These are phyloP conservation scores for Collichthys lucidus DNA, from an alignment of 2,113 vertebrate genomes.

Conservation along the genomic window DNA sequence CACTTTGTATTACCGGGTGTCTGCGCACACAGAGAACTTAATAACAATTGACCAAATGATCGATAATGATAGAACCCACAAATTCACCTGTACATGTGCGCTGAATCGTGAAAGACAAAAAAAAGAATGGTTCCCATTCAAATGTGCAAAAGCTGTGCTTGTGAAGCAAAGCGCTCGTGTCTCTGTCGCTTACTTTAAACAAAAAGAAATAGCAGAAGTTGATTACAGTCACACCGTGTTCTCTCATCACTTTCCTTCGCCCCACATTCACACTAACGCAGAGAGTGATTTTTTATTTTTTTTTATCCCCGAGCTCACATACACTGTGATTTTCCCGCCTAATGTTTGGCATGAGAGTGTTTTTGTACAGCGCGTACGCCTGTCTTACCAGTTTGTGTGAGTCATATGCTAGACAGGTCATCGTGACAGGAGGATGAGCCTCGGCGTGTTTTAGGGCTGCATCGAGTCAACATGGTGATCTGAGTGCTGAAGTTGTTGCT, in stretches of 20 bases:
- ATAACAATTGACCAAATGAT: constrained; percentile 34
- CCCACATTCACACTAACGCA: neutral
- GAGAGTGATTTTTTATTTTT: neutral
- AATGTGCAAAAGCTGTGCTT: constrained; percentile 28
- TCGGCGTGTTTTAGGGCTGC: constrained; percentile 93
- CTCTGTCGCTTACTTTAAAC: neutral
- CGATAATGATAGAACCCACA: constrained; percentile 13
- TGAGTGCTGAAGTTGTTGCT: constrained; percentile 97
- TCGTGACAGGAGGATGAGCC: constrained; percentile 78
- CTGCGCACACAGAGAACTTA: neutral
- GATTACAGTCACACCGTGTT: neutral
- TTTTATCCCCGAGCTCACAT: neutral
- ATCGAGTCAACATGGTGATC: constrained; percentile 96
- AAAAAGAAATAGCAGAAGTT: neutral
- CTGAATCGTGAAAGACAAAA: constrained; percentile 18
- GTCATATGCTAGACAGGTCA: constrained; percentile 76
- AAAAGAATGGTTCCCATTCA: constrained; percentile 23
- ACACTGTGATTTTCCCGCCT: neutral
- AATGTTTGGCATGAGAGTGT: constrained; percentile 24
- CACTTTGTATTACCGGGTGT: neutral
- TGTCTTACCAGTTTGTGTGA: neutral
- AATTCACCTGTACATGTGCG: constrained; percentile 11
- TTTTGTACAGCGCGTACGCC: neutral
- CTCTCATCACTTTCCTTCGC: neutral
- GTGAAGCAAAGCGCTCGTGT: constrained; percentile 4